phyloP scores from a whole-genome alignment of 2,888 invertebrate species.

The Ectobius pallidus region DNA sequence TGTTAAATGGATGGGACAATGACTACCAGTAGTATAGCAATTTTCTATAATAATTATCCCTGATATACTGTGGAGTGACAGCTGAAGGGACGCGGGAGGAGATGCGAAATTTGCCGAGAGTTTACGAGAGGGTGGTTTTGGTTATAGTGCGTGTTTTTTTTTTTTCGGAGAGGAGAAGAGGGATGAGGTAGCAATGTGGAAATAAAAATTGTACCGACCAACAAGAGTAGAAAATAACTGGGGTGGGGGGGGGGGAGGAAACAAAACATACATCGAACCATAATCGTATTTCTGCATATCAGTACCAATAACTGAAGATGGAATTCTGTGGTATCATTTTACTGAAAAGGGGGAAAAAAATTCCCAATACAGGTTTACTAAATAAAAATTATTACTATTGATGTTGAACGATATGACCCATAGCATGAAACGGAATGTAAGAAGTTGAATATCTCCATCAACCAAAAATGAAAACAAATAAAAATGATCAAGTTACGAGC shows the following conservation, averaged over 20 bases:
- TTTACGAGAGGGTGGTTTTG: constrained; percentile 17
- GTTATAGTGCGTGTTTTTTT: background rate
- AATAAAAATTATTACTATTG: constrained; percentile 10
- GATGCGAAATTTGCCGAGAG: constrained; percentile 15
- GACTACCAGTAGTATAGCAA: constrained; percentile 25
- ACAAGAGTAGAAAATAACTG: constrained; percentile 13
- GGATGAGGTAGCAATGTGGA: background rate
- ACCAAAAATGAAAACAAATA: no score
- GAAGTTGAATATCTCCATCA: no score
- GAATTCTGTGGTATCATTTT: constrained; percentile 13
- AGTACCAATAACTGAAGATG: constrained; percentile 17
- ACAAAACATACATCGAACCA: background rate
- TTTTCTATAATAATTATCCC: constrained; percentile 32
- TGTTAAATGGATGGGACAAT: constrained; percentile 30
- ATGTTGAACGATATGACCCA: background rate
- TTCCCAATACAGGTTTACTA: constrained; percentile 1
- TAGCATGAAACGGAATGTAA: background rate
- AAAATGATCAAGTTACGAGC: no score
- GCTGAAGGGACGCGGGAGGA: background rate
- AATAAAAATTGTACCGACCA: constrained; percentile 14
- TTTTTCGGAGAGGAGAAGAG: background rate
- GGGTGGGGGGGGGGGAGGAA: background rate
- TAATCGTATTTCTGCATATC: constrained; percentile 17
- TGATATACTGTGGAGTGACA: constrained; percentile 7
- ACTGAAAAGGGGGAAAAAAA: background rate